These are phyloP conservation scores for Harpalus rufipes DNA, from an alignment of 2,888 invertebrate genomes.

Conservation along the genomic window DNA sequence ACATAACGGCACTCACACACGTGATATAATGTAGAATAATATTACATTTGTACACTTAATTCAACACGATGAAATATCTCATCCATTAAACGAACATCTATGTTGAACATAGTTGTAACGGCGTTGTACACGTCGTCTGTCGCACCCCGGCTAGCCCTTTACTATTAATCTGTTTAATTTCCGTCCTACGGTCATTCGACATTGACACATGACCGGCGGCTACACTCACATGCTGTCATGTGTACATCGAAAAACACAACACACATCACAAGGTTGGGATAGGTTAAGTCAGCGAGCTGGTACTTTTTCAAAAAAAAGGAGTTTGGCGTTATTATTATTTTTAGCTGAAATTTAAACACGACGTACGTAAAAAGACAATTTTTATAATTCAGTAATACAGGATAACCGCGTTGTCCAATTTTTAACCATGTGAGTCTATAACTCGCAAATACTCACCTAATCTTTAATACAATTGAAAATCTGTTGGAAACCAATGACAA, in stretches of 20 bases:
- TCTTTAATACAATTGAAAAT: too few relatives aligned
- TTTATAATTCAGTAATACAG: too few relatives aligned
- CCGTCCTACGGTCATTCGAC: conserved; percentile 70
- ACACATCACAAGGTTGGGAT: not conserved
- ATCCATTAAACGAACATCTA: not conserved
- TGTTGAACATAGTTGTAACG: not conserved
- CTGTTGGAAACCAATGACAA: too few relatives aligned
- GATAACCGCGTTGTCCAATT: too few relatives aligned
- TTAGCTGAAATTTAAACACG: too few relatives aligned
- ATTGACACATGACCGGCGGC: conserved; percentile 69
- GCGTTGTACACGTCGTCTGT: not conserved
- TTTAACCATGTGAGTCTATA: too few relatives aligned
- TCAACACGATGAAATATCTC: not conserved
- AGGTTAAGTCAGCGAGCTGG: not conserved
- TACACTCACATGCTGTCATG: not conserved
- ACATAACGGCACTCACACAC: too few relatives aligned
- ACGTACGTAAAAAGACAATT: too few relatives aligned
- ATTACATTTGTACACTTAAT: not conserved
- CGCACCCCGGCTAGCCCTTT: conserved; percentile 52
- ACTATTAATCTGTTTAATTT: conserved; percentile 72
- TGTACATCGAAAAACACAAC: conserved; percentile 10
- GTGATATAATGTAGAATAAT: too few relatives aligned
- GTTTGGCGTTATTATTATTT: too few relatives aligned
- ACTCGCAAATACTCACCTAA: too few relatives aligned
- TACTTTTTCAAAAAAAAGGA: too few relatives aligned